These are phyloP conservation scores for Connochaetes taurinus DNA, from an alignment of 2,113 vertebrate species.

Conservation along the genomic window DNA sequence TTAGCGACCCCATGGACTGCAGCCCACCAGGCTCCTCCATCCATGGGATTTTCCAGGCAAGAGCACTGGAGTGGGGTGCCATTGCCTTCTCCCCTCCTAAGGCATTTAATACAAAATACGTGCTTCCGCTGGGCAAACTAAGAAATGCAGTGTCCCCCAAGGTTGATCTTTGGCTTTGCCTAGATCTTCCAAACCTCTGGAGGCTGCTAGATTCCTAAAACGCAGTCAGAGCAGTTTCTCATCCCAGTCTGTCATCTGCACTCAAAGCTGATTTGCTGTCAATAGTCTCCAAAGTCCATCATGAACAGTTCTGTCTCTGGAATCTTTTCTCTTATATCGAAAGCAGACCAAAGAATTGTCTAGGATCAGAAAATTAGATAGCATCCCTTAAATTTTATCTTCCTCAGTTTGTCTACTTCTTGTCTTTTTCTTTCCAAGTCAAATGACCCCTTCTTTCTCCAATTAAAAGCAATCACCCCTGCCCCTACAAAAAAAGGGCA, in stretches of 20 bases:
- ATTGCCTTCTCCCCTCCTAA: background rate
- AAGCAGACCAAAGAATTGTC: background rate
- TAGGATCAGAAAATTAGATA: background rate
- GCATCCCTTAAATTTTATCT: background rate
- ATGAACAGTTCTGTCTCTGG: background rate
- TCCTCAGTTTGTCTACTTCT: background rate
- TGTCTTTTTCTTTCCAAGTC: background rate
- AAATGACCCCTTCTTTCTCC: background rate
- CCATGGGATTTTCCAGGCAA: too few relatives aligned
- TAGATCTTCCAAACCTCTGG: background rate
- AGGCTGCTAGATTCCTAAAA: background rate
- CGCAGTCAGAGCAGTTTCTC: background rate
- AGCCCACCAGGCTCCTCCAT: too few relatives aligned
- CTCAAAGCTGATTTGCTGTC: background rate
- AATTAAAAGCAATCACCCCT: background rate
- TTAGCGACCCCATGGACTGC: too few relatives aligned
- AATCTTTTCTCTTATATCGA: background rate
- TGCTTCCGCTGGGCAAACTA: background rate
- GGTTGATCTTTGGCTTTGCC: background rate
- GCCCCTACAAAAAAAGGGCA: accelerated
- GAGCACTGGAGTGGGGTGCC: too few relatives aligned
- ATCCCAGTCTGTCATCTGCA: background rate
- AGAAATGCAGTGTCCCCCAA: accelerated
- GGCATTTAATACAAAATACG: background rate
- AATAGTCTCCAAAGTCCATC: background rate